Conservation (phyloP, 2,888 invertebrate species). For the Sclerodermus sp. region DNA sequence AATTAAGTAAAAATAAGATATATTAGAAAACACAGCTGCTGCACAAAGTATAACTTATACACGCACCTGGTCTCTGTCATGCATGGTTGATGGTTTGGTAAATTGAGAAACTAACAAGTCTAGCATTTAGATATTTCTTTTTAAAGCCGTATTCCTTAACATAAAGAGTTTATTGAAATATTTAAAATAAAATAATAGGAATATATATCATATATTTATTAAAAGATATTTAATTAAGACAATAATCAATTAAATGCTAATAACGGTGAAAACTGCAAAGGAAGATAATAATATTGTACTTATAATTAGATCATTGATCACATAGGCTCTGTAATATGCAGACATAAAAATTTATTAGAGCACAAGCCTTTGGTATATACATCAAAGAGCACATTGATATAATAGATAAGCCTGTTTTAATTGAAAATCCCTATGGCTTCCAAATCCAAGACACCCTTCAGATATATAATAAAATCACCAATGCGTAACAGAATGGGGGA, state of each 20-base stretch:
- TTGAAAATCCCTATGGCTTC: conserved; percentile 39
- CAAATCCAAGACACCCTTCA: conserved; percentile 16
- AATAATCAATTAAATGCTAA: too few relatives aligned
- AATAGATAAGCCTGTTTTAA: conserved; percentile 43
- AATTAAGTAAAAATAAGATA: background rate
- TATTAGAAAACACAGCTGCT: conserved; percentile 12
- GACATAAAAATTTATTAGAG: too few relatives aligned
- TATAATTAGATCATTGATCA: too few relatives aligned
- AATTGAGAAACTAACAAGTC: background rate
- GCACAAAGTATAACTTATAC: too few relatives aligned
- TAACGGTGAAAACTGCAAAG: too few relatives aligned
- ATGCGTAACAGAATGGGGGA: conserved; percentile 20
- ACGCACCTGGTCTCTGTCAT: conserved; percentile 48
- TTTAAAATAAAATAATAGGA: too few relatives aligned
- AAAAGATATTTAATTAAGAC: too few relatives aligned
- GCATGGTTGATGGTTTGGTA: conserved; percentile 41
- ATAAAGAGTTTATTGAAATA: too few relatives aligned
- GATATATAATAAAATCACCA: conserved; percentile 19
- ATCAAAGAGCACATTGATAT: conserved; percentile 28
- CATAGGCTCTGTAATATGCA: too few relatives aligned
- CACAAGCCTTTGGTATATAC: conserved; percentile 15
- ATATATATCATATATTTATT: too few relatives aligned
- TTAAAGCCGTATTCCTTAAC: background rate
- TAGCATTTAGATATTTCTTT: background rate
- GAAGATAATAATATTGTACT: too few relatives aligned